These are phyloP conservation scores for Acrocephalus scirpaceus DNA, from an alignment of 2,797 vertebrate species.

Conservation along the genomic window DNA sequence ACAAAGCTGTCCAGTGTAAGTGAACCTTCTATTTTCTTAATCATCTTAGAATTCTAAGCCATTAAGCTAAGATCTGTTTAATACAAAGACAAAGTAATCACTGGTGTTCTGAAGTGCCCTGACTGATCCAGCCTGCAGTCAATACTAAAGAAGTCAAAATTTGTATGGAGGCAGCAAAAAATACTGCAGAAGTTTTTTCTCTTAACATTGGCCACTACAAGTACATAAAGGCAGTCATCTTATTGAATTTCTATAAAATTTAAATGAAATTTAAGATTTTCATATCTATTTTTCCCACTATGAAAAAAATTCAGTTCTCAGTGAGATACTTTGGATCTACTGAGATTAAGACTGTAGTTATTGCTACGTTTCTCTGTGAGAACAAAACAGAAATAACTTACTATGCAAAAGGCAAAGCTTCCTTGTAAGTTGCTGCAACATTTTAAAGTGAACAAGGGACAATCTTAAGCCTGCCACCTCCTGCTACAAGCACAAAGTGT, in stretches of 20 bases:
- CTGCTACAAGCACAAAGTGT: neutral
- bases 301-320: neutral
- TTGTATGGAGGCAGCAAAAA: neutral
- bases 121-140: neutral
- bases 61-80: neutral
- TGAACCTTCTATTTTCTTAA: neutral
- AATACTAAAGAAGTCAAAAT: neutral
- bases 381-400: neutral
- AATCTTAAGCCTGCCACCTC: neutral
- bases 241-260: neutral
- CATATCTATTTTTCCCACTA: neutral
- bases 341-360: neutral
- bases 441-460: neutral
- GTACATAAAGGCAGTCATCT: neutral
- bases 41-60: neutral
- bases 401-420: neutral
- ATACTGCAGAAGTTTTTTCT: neutral
- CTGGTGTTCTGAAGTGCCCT: neutral
- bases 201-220: neutral
- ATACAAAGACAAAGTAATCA: neutral
- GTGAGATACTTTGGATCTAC: neutral
- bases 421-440: neutral
- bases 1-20: neutral
- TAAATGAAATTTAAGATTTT: neutral
- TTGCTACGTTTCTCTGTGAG: neutral